Base-by-base conservation (phyloP, 2,113 vertebrate species). In the Lanius ludovicianus region DNA sequence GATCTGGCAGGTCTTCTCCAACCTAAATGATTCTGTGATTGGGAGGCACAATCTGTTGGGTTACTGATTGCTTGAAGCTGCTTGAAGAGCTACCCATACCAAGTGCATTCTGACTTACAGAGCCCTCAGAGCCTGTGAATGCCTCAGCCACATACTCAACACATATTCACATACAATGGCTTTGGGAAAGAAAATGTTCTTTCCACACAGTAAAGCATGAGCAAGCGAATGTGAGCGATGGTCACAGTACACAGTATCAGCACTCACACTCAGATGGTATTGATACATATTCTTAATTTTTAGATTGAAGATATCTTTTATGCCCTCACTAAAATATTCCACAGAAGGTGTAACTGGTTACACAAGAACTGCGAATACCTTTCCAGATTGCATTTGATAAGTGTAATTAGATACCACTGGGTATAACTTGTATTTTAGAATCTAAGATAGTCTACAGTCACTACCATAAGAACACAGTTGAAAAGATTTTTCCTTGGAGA, bases 401-500 rank as follows among this genome's bases (percentile, higher is more conserved):
- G 6, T 22, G 11, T 18, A 88, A 67, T 50, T 35, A 86, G n/a
- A 44, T 42, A 77, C 22, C 44, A 11, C 42, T 42, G 50, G 16
- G 23, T 84, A 87, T 89, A 46, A 16, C 23, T 28, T 57, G 14
- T 62, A 31, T 75, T 90, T 69, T 50, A 71, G 9, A 33, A 57
- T 22, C 35, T 47, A 37, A 56, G 39, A 47, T 9, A 82, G n/a
- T 68, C 56, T 65, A 37, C 21, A 77, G 35, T 18, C 59, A 90
- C 44, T 13, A 84, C 20, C 31, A 50, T 7, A 62, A 81, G 79
- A 89, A 60, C 47, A 25, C 4, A 71, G 68, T 81, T 74, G 80
- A 91, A 68, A 82, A 96, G 39, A n/a, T 42, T 96, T 96, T 96
- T 97, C 93, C 95, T 93, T 20, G 89, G 89, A 96, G 89, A 86